Evolutionary conservation across 2,797 vertebrate species (phyloP), one percentile per base, ranked within the genome.

Genomic region (Gymnoscopelus braueri): DNA sequence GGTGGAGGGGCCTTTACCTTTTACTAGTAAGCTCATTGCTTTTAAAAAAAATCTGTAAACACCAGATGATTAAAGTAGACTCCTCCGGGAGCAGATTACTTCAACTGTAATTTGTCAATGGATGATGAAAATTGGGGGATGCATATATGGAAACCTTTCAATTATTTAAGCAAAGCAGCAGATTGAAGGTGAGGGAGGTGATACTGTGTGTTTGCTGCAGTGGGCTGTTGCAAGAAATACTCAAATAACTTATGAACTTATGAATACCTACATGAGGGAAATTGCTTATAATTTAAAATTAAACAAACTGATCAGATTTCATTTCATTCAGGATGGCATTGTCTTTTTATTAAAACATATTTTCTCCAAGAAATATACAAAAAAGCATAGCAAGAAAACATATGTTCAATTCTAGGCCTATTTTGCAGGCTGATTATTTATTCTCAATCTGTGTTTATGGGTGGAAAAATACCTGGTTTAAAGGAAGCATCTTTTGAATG

Each of bases 31-130:
- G 71, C 67, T 71, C 66, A 56, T 32, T 65, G 64, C 67, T 75
- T 77, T 84, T 65, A 69, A 60, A 67, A 62, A 86, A 83, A 84
- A 76, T 72, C 68, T 72, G 72, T 78, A 66, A 77, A 75, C 71
- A 72, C 57, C 13, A 51, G 69, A 74, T 77, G 79, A 87, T 89
- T 84, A 80, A 79, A 76, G 63, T 67, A 65, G 74, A 47, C 68
- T 78, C 62, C 6, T 78, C 77, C 69, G 77, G 62, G 72, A 70
- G 71, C 56, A 64, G 82, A 84, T 85, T 85, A 80, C 69, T 66
- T 49, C 79, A 75, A 81, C 73, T 60, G 61, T 80, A 69, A 87
- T 85, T 84, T 75, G 61, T 78, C 75, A 78, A 26, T 44, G 56
- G 55, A 58, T 15, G 48, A 59, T 48, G 12, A 26, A 60, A 52